Percentiles rank a stretch among this genome's conserved stretches.
Conservation (phyloP, 2,888 invertebrate species). For the Coecobrya sp. region DNA sequence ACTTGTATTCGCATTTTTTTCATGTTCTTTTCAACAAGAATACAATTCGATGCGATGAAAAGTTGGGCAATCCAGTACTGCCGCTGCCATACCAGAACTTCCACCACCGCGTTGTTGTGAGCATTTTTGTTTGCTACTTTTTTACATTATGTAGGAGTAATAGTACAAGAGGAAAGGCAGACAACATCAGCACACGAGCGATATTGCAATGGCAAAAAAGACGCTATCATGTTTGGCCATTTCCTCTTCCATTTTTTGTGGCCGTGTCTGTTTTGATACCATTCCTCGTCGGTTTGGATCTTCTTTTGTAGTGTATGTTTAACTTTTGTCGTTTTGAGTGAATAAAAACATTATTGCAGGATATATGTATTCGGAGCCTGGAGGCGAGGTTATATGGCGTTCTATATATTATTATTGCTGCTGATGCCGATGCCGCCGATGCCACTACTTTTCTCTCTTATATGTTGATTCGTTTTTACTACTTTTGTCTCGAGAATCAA, state of each 20-base stretch:
- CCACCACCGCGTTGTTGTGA: slow-evolving; percentile 23
- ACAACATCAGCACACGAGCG: slow-evolving; percentile 5
- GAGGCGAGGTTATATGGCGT: slow-evolving; percentile 51
- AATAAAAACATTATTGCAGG: slow-evolving; percentile 53
- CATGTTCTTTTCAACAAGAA: slow-evolving; percentile 12
- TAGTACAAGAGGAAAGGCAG: neutral
- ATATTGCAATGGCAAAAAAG: slow-evolving; percentile 36
- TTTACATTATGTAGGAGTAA: neutral
- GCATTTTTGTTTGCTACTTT: slow-evolving; percentile 45
- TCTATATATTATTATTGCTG: slow-evolving; percentile 38
- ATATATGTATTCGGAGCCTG: slow-evolving; percentile 13
- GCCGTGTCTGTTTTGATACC: slow-evolving; percentile 23
- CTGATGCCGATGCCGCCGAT: neutral
- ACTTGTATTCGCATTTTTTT: slow-evolving; percentile 7
- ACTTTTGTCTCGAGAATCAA: slow-evolving; percentile 65
- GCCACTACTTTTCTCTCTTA: slow-evolving; percentile 8
- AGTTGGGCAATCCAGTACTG: slow-evolving; percentile 66
- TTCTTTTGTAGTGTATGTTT: slow-evolving; percentile 47
- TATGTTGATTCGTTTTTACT: slow-evolving; percentile 54
- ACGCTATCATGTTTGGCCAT: slow-evolving; percentile 60
- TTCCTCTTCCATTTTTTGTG: slow-evolving; percentile 45
- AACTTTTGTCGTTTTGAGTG: slow-evolving; percentile 57
- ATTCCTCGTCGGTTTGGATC: slow-evolving; percentile 40
- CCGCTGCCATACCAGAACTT: neutral
- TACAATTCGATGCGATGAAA: slow-evolving; percentile 62